These are phyloP conservation scores for Ochropleura leucogaster DNA, from an alignment of 2,888 invertebrate genomes.

Conservation along the genomic window DNA sequence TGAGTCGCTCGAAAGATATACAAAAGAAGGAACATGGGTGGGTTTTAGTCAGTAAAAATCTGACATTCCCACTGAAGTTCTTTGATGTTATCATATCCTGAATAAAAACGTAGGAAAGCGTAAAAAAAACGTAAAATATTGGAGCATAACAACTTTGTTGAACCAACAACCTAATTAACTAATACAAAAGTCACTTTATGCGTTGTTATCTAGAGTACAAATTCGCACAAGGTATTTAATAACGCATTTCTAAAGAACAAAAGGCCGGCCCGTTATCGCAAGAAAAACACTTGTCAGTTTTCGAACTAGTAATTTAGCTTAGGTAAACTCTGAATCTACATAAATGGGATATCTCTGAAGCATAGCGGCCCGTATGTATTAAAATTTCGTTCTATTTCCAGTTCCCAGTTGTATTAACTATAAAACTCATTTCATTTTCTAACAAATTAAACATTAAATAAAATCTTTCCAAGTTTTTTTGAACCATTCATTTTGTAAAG, in stretches of 20 bases:
- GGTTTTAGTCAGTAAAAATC: too few relatives aligned
- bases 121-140: too few relatives aligned
- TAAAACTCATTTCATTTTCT: constrained; percentile 18
- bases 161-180: not conserved
- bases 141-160: not conserved
- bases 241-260: constrained; percentile 32
- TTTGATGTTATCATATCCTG: too few relatives aligned
- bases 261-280: constrained; percentile 19
- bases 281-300: constrained; percentile 45
- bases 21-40: too few relatives aligned
- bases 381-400: constrained; percentile 23
- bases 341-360: constrained; percentile 53
- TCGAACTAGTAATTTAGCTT: constrained; percentile 39
- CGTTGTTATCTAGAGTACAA: constrained; percentile 4
- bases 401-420: constrained; percentile 23
- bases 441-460: constrained; percentile 7
- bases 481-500: constrained; percentile 4
- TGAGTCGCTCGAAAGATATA: too few relatives aligned
- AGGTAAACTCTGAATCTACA: constrained; percentile 60
- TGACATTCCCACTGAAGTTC: too few relatives aligned
- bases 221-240: constrained; percentile 15
- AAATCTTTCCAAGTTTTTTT: constrained; percentile 4
- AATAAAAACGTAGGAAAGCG: too few relatives aligned
- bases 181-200: not conserved
- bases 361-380: constrained; percentile 32